Evolutionary conservation across 2,113 vertebrate genomes (phyloP), one percentile per base, ranked within the genome.

Genomic region (Pseudopodoces humilis): DNA sequence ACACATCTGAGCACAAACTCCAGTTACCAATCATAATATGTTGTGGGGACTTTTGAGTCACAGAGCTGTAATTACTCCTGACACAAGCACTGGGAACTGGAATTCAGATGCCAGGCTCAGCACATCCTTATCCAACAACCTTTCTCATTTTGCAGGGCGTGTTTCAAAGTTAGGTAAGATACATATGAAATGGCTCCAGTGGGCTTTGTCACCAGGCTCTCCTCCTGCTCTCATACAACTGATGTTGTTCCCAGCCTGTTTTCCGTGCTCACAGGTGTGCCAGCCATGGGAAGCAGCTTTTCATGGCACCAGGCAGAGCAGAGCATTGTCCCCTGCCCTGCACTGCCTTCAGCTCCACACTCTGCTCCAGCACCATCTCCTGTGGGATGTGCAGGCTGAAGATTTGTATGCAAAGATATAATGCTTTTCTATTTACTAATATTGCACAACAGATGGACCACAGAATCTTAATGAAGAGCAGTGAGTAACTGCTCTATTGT

Each of bases 401-500:
- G 65, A 77, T 62, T 39, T 83, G 55, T 9, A 53, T 14, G 30
- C 71, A 68, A 75, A 86, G 47, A 74, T 21, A 56, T 1, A 49
- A 88, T 20, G 37, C 20, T 56, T 68, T 70, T 68, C 64, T 92
- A 30, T 93, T 83, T 74, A 92, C 60, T 74, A 83, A 79, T 59
- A 94, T 21, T 89, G 68, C 71, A 18, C 50, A 88, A 75, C 88
- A 95, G 80, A 94, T 72, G 80, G 72, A 65, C 75, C 90, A 72
- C 35, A 39, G 93, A 84, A 92, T 79, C 72, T 18, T 84, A 93
- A 92, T 92, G 75, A 80, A 76, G 68, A 93, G 79, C 19, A 18
- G 75, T 84, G 91, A 94, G 67, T 75, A 96, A 90, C 43, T 90
- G 83, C 56, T 79, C 72, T 75, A 15, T 75, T 93, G 68, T 56